phyloP scores from a whole-genome alignment of 2,888 invertebrate genomes.

The Gortyna flavago region DNA sequence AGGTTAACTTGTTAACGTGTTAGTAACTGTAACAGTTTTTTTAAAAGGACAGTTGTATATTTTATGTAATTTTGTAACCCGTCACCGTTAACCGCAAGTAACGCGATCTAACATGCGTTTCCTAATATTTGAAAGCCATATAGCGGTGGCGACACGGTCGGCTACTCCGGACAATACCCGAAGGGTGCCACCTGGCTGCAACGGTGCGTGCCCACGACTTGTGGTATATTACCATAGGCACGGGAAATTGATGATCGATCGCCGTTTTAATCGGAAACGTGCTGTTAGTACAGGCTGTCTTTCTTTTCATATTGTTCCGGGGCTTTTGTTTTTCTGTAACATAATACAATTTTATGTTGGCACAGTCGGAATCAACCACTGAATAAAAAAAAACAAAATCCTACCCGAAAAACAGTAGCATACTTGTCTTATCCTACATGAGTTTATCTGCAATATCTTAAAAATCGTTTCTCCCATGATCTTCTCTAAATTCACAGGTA shows the following conservation, averaged over 20 bases:
- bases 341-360: background rate
- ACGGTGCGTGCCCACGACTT: slow-evolving; percentile 74
- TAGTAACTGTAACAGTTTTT: background rate
- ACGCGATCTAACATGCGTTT: slow-evolving; percentile 62
- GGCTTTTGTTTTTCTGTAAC: slow-evolving; percentile 15
- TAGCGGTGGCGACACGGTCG: slow-evolving; percentile 78
- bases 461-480: background rate
- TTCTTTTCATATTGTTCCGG: slow-evolving; percentile 32
- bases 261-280: slow-evolving; percentile 57
- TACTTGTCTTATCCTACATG: background rate
- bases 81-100: slow-evolving; percentile 53
- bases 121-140: slow-evolving; percentile 80
- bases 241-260: slow-evolving; percentile 66
- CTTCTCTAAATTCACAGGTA: background rate
- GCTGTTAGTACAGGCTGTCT: slow-evolving; percentile 37
- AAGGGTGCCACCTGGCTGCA: slow-evolving; percentile 73
- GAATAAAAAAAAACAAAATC: too few relatives aligned
- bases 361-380: background rate
- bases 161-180: slow-evolving; percentile 73
- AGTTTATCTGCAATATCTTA: background rate
- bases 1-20: background rate
- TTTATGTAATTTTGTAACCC: slow-evolving; percentile 9
- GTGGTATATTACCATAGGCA: slow-evolving; percentile 63
- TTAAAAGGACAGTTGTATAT: background rate
- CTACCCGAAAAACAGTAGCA: too few relatives aligned